Conservation (phyloP, 2,797 vertebrate genomes). For the Psittacula derbiana region DNA sequence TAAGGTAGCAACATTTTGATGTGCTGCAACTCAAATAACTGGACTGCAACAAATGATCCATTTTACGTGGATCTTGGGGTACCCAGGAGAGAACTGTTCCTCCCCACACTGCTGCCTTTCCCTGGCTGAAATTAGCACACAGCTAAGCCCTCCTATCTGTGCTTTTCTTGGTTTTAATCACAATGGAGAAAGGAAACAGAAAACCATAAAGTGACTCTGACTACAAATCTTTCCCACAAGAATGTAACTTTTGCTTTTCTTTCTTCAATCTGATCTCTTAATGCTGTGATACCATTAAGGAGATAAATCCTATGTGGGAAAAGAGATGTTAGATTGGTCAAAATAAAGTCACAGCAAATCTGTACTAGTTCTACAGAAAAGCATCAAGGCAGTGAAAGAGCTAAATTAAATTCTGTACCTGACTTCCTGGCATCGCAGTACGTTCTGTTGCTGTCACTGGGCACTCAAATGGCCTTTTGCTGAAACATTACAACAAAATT, state of each 20-base stretch:
- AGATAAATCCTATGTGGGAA: background rate
- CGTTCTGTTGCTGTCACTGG: conserved; percentile 26
- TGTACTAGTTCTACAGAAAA: background rate
- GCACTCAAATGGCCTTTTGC: conserved; percentile 52
- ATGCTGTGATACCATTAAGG: background rate
- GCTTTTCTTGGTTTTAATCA: background rate
- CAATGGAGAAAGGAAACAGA: background rate
- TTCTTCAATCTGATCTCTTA: conserved; percentile 2
- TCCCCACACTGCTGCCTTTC: background rate
- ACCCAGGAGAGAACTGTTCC: background rate
- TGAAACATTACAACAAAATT: conserved; percentile 70
- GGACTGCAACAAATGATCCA: background rate
- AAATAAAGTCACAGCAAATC: background rate
- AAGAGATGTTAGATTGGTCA: background rate
- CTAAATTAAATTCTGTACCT: conserved; percentile 51
- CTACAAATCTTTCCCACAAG: background rate
- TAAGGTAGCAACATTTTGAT: background rate
- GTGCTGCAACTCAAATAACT: background rate
- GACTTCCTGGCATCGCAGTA: conserved; percentile 43
- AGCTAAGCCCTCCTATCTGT: background rate
- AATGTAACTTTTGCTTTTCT: background rate
- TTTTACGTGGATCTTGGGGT: background rate
- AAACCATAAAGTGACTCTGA: background rate
- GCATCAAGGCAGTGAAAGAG: background rate
- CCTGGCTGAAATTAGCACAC: background rate